Conservation (phyloP, 2,888 invertebrate genomes). For the Nudaria mundana region DNA sequence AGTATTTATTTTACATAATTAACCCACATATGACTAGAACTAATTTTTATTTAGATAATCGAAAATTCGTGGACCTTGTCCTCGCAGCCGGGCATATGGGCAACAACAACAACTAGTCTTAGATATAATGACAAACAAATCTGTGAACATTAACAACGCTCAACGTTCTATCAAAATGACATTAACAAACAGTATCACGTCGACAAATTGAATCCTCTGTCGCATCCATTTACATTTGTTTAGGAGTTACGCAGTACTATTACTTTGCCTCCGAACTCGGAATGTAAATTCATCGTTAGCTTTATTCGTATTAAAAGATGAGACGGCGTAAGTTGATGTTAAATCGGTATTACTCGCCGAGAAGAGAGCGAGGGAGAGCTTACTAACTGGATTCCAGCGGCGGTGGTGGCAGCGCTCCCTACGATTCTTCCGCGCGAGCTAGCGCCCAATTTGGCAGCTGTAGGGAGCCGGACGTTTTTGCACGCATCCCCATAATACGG, state of each 20-base stretch:
- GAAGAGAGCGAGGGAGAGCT: slow-evolving; percentile 33
- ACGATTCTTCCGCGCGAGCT: slow-evolving; percentile 53
- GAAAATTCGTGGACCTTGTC: no score
- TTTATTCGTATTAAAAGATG: slow-evolving; percentile 34
- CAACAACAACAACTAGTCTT: no score
- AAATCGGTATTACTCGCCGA: slow-evolving; percentile 36
- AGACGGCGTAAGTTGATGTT: slow-evolving; percentile 34
- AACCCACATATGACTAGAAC: no score
- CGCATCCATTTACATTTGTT: slow-evolving; percentile 47
- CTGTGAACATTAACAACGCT: slow-evolving; percentile 14
- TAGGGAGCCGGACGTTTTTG: slow-evolving; percentile 56
- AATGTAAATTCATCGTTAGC: slow-evolving; percentile 31
- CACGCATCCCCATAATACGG: slow-evolving; percentile 53
- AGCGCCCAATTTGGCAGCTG: slow-evolving; percentile 57
- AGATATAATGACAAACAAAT: slow-evolving; percentile 12
- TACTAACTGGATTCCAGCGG: slow-evolving; percentile 57
- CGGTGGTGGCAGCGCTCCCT: slow-evolving; percentile 39
- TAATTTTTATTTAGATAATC: no score
- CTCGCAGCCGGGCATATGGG: no score
- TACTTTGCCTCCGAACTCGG: slow-evolving; percentile 30
- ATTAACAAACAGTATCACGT: slow-evolving; percentile 38
- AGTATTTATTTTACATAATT: no score
- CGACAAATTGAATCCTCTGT: slow-evolving; percentile 34
- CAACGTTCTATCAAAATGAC: slow-evolving; percentile 29
- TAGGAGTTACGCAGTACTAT: slow-evolving; percentile 42